These are phyloP conservation scores for Sericinus montela DNA, from an alignment of 2,888 invertebrate genomes.

Conservation along the genomic window DNA sequence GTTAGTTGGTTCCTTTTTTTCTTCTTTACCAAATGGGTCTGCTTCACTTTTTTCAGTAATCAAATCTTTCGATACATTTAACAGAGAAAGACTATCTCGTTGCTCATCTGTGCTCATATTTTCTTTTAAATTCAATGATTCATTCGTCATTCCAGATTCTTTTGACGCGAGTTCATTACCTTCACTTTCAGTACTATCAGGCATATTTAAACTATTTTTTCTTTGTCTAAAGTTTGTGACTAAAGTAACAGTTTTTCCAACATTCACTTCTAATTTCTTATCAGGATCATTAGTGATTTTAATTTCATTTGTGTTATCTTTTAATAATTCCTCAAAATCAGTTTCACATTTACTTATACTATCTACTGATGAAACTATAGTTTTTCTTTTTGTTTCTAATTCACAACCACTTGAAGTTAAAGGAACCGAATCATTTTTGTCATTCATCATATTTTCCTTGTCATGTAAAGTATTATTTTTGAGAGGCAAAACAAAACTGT, in stretches of 20 bases:
- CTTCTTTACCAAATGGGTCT: background rate
- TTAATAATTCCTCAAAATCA: slow-evolving; percentile 72
- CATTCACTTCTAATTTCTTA: slow-evolving; percentile 63
- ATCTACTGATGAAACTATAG: slow-evolving; percentile 28
- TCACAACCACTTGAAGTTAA: slow-evolving; percentile 7
- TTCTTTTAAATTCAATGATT: slow-evolving; percentile 1
- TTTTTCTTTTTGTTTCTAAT: slow-evolving; percentile 28
- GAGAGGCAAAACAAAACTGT: slow-evolving; percentile 20
- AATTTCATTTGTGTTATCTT: slow-evolving; percentile 72
- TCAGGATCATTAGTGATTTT: slow-evolving; percentile 64
- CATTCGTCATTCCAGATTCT: background rate
- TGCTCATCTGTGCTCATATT: background rate
- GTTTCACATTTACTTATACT: slow-evolving; percentile 59
- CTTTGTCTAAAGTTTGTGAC: slow-evolving; percentile 37
- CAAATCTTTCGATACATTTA: slow-evolving; percentile 1
- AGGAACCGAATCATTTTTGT: slow-evolving; percentile 4
- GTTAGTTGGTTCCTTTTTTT: background rate
- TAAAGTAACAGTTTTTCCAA: slow-evolving; percentile 55
- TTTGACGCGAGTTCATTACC: slow-evolving; percentile 17
- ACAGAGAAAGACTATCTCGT: background rate
- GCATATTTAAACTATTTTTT: slow-evolving; percentile 26
- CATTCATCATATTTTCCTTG: slow-evolving; percentile 18
- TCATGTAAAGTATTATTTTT: slow-evolving; percentile 11
- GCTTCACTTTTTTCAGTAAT: slow-evolving; percentile 1
- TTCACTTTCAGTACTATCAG: slow-evolving; percentile 24